Conservation (phyloP, 2,888 invertebrate genomes). For the Ernsta delagoae region DNA sequence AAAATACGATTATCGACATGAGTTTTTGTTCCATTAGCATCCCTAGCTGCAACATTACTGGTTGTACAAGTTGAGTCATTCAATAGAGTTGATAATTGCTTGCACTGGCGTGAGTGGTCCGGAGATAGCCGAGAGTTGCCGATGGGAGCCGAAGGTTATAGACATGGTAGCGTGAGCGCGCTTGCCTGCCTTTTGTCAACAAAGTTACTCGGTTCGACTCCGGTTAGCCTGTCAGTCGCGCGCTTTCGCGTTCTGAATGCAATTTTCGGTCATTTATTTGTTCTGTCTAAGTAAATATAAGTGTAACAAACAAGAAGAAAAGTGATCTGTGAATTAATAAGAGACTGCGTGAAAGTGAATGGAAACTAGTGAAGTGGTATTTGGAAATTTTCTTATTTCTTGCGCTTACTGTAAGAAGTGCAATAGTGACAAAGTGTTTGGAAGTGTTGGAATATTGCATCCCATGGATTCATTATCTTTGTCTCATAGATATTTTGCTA, state of each 20-base stretch:
- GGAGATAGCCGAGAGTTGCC: slow-evolving; percentile 53
- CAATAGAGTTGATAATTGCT: slow-evolving; percentile 33
- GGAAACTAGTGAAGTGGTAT: slow-evolving; percentile 44
- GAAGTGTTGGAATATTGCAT: slow-evolving; percentile 46
- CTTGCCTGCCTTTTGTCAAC: slow-evolving; percentile 77
- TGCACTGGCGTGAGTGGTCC: slow-evolving; percentile 37
- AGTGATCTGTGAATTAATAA: slow-evolving; percentile 50
- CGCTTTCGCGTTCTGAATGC: slow-evolving; percentile 49
- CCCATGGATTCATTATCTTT: slow-evolving; percentile 38
- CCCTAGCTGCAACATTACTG: slow-evolving; percentile 35
- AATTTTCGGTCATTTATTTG: slow-evolving; percentile 39
- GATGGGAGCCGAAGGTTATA: slow-evolving; percentile 67
- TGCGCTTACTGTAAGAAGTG: slow-evolving; percentile 23
- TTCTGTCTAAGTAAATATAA: slow-evolving; percentile 28
- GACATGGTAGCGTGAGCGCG: slow-evolving; percentile 73
- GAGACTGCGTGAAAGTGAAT: slow-evolving; percentile 55
- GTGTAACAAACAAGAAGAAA: slow-evolving; percentile 47
- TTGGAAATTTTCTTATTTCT: slow-evolving; percentile 38
- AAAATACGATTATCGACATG: slow-evolving; percentile 34
- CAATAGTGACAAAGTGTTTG: slow-evolving; percentile 38
- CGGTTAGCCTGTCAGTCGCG: slow-evolving; percentile 60
- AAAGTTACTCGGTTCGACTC: slow-evolving; percentile 66
- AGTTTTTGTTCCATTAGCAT: slow-evolving; percentile 27
- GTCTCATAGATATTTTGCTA: not conserved
- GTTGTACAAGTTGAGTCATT: slow-evolving; percentile 29